Evolutionary conservation across 2,888 invertebrate species (phyloP).

Genomic region (Cistogaster globosa): DNA sequence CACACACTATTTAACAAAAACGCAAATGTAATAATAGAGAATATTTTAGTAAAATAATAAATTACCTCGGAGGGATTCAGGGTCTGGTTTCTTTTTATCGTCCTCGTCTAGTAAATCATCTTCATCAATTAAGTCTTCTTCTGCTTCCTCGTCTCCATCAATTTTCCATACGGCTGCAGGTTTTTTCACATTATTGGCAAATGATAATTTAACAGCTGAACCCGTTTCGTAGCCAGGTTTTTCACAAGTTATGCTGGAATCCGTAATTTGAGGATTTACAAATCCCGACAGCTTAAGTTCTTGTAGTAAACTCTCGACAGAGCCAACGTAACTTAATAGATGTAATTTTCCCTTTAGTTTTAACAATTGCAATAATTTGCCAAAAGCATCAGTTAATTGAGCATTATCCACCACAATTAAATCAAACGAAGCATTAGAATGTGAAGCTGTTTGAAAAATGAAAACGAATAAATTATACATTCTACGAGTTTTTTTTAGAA

Average conservation of each 20-base stretch:
- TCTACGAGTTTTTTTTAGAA: conserved; percentile 14
- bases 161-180: conserved; percentile 87
- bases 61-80: conserved; percentile 90
- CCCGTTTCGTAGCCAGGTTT: conserved; percentile 90
- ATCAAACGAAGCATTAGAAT: conserved; percentile 86
- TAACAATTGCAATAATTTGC: conserved; percentile 85
- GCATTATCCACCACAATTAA: conserved; percentile 84
- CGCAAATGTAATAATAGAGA: background rate
- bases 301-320: conserved; percentile 82
- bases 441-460: conserved; percentile 83
- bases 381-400: conserved; percentile 83
- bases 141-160: conserved; percentile 85
- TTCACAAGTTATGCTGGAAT: conserved; percentile 83
- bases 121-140: conserved; percentile 91
- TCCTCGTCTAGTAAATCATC: conserved; percentile 94
- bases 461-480: background rate
- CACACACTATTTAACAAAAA: conserved; percentile 85
- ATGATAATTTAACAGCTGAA: conserved; percentile 85
- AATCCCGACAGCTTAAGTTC: conserved; percentile 87
- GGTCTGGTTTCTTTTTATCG: conserved; percentile 94
- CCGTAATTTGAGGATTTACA: conserved; percentile 78
- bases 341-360: conserved; percentile 87
- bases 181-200: conserved; percentile 75
- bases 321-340: conserved; percentile 83
- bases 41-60: conserved; percentile 1